Conservation (phyloP, 2,888 invertebrate genomes). For the Hetaerina titia region DNA sequence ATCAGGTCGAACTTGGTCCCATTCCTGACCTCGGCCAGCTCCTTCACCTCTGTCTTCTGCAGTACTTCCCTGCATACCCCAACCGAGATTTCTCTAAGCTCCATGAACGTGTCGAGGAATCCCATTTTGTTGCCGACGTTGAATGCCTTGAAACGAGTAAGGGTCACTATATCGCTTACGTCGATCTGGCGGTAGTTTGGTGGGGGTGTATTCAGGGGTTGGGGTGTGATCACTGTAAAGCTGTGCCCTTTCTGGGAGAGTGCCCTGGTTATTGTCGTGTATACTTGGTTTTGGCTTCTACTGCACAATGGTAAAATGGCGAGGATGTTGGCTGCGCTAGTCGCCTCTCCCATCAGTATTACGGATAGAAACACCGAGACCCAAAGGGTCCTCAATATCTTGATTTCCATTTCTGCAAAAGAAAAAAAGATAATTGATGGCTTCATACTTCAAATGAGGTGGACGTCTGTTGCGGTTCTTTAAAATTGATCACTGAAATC, state of each 20-base stretch:
- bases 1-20: constrained; percentile 77
- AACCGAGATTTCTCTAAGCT: constrained; percentile 69
- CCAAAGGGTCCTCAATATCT: too few species aligned
- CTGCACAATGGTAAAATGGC: constrained; percentile 56
- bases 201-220: constrained; percentile 38
- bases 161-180: not conserved
- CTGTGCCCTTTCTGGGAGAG: constrained; percentile 69
- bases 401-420: not conserved
- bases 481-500: not conserved
- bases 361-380: not conserved
- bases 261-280: constrained; percentile 47
- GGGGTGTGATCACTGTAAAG: constrained; percentile 67
- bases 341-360: not conserved
- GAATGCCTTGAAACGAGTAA: constrained; percentile 29
- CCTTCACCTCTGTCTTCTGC: constrained; percentile 70
- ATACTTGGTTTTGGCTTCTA: constrained; percentile 63
- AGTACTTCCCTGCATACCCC: constrained; percentile 69
- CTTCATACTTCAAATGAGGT: not conserved
- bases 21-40: constrained; percentile 71
- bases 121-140: constrained; percentile 54
- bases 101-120: not conserved
- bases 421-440: not conserved
- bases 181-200: constrained; percentile 66
- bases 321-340: constrained; percentile 52
- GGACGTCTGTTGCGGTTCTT: not conserved